Evolutionary conservation across 2,797 vertebrate genomes (phyloP).

Genomic region (Toxotes lorentzi): DNA sequence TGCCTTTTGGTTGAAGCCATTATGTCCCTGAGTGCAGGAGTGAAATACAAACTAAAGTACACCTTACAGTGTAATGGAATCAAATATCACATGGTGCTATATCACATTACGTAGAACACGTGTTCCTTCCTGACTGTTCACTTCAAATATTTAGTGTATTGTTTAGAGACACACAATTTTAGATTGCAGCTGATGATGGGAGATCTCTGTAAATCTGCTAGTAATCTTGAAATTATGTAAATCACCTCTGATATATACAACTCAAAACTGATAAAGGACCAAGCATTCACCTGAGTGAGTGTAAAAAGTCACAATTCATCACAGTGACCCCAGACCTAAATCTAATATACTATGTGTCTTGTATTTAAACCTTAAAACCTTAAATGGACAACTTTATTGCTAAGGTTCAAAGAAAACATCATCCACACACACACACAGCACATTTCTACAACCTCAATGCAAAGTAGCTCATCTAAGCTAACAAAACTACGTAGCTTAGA

Average conservation of each 20-base stretch:
- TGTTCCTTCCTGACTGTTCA: slow-evolving; percentile 15
- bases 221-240: neutral
- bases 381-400: neutral
- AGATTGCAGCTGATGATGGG: neutral
- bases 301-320: neutral
- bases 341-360: neutral
- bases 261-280: neutral
- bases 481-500: neutral
- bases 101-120: neutral
- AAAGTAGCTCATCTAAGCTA: too few species aligned
- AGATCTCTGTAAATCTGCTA: neutral
- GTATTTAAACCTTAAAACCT: neutral
- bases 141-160: slow-evolving; percentile 17
- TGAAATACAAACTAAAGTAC: neutral
- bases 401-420: too few species aligned
- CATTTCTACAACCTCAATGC: too few species aligned
- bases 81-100: neutral
- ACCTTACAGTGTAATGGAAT: neutral
- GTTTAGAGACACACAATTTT: neutral
- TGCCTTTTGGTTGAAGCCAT: neutral
- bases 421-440: too few species aligned
- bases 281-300: neutral
- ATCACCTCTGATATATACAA: neutral
- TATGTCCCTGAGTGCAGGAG: neutral
- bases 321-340: neutral